Base-by-base conservation (phyloP, 2,888 invertebrate genomes). In the Andrena trimmerana region DNA sequence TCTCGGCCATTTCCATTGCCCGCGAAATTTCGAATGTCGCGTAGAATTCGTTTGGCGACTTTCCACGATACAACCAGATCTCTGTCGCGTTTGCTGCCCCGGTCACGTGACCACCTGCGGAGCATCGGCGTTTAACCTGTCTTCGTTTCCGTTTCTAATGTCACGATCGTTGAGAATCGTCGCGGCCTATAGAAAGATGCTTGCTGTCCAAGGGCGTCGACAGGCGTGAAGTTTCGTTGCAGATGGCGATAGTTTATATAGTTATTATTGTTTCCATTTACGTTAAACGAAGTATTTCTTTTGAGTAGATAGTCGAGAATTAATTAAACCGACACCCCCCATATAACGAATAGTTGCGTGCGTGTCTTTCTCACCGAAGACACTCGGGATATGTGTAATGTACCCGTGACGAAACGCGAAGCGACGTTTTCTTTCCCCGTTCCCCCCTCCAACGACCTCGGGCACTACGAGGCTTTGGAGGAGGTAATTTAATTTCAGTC, bases 241-340 rank as follows among this genome's bases (percentile, higher is more conserved):
- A 66, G 73, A 73, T 59, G 77, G 66, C 82, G 69, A 79, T 79
- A 76, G 68, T 81, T 85, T 78, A 57, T 83, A 57, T 10, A 81
- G 66, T 69, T 80, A 72, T 29, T 66, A 75, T 66, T 72, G 59
- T 81, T 84, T 84, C 59, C 71, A 76, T 85, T 87, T 83, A 74
- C 75, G 66, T 78, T 77, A 68, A 68, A 72, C 80, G 70, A 86
- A 87, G 86, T 88, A 88, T 86, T 89, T 84, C 86, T 88, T 86
- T 87, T 84, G 71, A 87, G 87, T 92, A 92, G 92, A 90, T 92
- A 92, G 92, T 88, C 82, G 85, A 62, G 16, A 92, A 92, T 92
- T 92, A 88, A 89, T 92, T 90, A 89, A 85, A 78, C 73, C 69
- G 70, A 81, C 67, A 78, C 62, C 65, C 60, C 67, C 57, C 54